These are phyloP conservation scores for Siniperca obscura DNA, from an alignment of 2,797 vertebrate genomes.

Conservation along the genomic window DNA sequence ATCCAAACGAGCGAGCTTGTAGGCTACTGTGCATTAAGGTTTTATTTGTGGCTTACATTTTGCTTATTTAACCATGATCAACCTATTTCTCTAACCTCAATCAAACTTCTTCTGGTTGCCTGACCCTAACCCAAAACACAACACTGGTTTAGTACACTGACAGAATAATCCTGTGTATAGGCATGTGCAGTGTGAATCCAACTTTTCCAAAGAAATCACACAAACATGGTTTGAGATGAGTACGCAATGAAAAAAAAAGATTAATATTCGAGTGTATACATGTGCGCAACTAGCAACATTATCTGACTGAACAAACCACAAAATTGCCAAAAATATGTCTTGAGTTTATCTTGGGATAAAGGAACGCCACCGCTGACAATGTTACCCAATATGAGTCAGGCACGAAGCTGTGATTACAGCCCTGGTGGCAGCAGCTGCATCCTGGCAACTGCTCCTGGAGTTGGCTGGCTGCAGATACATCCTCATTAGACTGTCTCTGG, in stretches of 20 bases:
- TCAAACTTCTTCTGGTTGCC: background rate
- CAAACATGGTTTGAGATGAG: background rate
- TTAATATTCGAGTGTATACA: background rate
- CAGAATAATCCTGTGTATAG: background rate
- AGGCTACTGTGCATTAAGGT: background rate
- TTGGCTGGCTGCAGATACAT: constrained; percentile 81
- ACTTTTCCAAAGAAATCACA: background rate
- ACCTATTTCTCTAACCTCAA: background rate
- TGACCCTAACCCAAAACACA: background rate
- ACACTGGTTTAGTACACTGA: background rate
- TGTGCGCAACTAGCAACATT: background rate
- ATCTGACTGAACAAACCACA: constrained; percentile 3
- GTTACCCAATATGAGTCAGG: constrained; percentile 56
- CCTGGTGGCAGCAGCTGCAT: constrained; percentile 87
- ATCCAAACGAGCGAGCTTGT: background rate
- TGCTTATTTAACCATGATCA: background rate
- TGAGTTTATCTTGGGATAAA: constrained; percentile 26
- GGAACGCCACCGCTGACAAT: constrained; percentile 36
- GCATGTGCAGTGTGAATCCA: background rate
- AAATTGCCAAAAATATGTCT: constrained; percentile 24
- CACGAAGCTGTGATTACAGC: constrained; percentile 86
- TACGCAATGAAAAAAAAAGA: background rate
- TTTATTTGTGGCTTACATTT: background rate
- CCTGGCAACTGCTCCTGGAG: constrained; percentile 78
- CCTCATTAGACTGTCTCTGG: constrained; percentile 86